Conservation (phyloP, 2,113 vertebrate genomes). For the Dendropsophus ebraccatus region DNA sequence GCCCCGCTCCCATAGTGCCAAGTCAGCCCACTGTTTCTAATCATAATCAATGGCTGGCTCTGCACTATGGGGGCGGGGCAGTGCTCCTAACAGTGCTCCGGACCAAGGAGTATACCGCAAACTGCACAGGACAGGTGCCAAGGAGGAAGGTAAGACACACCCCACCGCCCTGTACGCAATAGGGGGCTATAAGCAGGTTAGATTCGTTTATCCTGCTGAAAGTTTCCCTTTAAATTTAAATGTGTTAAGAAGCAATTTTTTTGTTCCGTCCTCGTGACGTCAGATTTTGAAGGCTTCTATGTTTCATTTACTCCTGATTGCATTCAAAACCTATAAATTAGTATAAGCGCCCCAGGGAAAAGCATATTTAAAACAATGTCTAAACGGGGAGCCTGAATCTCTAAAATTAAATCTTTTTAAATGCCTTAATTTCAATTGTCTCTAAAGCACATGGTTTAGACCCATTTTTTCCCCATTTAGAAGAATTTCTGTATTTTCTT, state of each 20-base stretch:
- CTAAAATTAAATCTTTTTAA: conserved; percentile 47
- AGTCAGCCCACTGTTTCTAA: no score
- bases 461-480: conserved; percentile 35
- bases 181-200: no score
- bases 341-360: conserved; percentile 21
- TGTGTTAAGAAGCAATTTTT: not conserved
- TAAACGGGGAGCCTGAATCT: conserved; percentile 26
- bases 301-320: conserved; percentile 19
- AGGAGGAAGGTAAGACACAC: no score
- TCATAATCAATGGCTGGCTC: no score
- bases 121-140: no score
- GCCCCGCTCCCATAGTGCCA: no score
- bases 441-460: conserved; percentile 23
- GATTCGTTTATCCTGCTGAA: no score
- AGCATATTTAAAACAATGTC: conserved; percentile 31
- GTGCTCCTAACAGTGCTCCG: no score
- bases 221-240: no score
- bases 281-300: not conserved
- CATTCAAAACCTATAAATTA: conserved; percentile 36
- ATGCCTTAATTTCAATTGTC: conserved; percentile 41
- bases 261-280: not conserved
- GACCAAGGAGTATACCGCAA: no score
- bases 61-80: no score
- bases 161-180: no score
- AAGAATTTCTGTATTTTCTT: conserved; percentile 20